Conservation (phyloP, 2,113 vertebrate species). For the Tautogolabrus adspersus region DNA sequence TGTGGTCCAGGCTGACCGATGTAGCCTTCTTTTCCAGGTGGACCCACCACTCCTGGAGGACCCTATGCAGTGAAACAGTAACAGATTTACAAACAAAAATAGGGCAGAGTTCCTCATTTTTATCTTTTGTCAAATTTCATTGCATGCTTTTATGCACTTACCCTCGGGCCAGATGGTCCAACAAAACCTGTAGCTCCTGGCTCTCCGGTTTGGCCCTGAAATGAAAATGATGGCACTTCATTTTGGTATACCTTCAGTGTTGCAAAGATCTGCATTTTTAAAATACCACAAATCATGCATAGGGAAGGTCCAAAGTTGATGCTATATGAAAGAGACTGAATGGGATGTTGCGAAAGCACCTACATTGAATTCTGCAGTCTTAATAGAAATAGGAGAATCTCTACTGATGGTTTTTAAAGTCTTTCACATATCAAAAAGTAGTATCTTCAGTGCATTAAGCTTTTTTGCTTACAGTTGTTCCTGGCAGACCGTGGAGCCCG, state of each 20-base stretch:
- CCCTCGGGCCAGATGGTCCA: constrained; percentile 93
- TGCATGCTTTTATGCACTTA: constrained; percentile 74
- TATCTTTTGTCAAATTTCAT: no score
- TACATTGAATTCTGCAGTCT: no score
- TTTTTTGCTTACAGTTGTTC: constrained; percentile 87
- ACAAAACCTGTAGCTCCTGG: constrained; percentile 89
- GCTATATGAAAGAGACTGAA: no score
- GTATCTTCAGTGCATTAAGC: no score
- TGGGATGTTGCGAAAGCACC: no score
- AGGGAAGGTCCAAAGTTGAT: no score
- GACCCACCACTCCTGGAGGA: constrained; percentile 92
- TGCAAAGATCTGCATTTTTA: no score
- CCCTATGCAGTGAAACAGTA: constrained; percentile 80
- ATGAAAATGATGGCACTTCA: not conserved
- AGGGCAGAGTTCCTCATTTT: no score
- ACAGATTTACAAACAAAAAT: not conserved
- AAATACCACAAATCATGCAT: no score
- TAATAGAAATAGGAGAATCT: no score
- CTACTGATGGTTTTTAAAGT: no score
- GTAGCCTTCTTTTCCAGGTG: constrained; percentile 93
- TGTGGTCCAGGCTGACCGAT: constrained; percentile 88
- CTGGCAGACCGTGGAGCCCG: constrained; percentile 94
- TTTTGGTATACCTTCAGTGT: not conserved
- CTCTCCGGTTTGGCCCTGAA: constrained; percentile 92
- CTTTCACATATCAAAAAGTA: no score